These are phyloP conservation scores for Kryptolebias ocellatus DNA, from an alignment of 2,797 vertebrate genomes.

Conservation along the genomic window DNA sequence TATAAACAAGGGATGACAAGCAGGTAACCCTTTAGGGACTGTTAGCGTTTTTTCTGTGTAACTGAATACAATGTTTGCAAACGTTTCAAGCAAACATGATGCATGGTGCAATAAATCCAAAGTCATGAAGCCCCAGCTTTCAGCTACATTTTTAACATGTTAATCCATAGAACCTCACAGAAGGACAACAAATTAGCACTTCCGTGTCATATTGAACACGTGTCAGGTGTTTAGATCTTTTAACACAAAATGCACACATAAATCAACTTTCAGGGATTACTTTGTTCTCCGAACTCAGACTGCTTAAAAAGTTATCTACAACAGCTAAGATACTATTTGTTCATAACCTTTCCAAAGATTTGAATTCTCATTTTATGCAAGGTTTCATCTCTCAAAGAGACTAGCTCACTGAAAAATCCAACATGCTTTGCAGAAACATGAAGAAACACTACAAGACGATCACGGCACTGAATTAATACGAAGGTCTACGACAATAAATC, in stretches of 20 bases:
- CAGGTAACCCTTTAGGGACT: slow-evolving; percentile 24
- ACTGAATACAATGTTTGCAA: slow-evolving; percentile 3
- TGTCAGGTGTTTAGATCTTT: neutral
- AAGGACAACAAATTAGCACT: neutral
- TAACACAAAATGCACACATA: neutral
- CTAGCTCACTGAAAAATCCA: no score
- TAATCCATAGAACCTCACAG: neutral
- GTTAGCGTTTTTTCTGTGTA: slow-evolving; percentile 14
- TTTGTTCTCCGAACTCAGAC: no score
- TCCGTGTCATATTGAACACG: neutral
- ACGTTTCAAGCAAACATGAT: slow-evolving; percentile 4
- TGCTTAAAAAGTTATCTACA: no score
- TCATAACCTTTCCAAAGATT: no score
- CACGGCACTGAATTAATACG: no score
- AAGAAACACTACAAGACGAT: no score
- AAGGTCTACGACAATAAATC: no score
- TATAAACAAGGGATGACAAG: slow-evolving; percentile 48
- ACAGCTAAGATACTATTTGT: no score
- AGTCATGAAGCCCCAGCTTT: neutral
- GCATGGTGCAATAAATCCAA: slow-evolving; percentile 8
- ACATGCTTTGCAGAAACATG: no score
- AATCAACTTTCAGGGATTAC: neutral
- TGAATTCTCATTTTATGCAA: no score
- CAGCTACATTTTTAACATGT: neutral
- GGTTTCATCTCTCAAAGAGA: no score